Percentiles rank a stretch among this genome's conserved stretches.
phyloP scores from a whole-genome alignment of 2,113 vertebrate species.

The Macquaria australasica region DNA sequence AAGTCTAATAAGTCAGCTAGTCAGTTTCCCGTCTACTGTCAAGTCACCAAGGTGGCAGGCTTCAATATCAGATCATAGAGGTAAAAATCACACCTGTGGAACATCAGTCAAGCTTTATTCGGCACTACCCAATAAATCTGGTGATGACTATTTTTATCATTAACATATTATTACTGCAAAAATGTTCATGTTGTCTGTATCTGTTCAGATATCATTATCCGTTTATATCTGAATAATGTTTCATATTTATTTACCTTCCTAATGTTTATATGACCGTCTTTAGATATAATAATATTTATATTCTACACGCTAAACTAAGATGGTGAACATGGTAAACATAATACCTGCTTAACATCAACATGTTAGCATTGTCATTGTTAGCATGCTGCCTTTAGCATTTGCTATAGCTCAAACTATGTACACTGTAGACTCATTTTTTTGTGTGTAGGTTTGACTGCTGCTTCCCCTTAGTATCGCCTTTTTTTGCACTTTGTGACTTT shows the following conservation, averaged over 20 bases:
- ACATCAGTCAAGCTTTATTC: not conserved
- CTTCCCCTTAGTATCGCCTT: not conserved
- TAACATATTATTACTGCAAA: not conserved
- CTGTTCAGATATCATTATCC: not conserved
- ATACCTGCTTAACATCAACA: not conserved
- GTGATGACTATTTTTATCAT: not conserved
- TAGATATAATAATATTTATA: not conserved
- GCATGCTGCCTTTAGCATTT: not conserved
- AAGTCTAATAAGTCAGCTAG: no score
- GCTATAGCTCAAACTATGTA: not conserved
- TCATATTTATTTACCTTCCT: not conserved
- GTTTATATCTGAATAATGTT: not conserved
- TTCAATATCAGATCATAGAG: not conserved
- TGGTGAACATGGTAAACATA: not conserved
- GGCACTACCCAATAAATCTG: not conserved
- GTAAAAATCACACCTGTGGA: not conserved
- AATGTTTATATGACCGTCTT: not conserved
- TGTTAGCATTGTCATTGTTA: not conserved
- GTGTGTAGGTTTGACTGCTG: not conserved
- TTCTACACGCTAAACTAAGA: not conserved
- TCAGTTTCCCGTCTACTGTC: not conserved
- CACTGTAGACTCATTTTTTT: no score
- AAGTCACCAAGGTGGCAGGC: not conserved
- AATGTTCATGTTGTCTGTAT: not conserved
- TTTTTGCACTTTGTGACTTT: slow-evolving; percentile 10